Base-by-base conservation (phyloP, 2,113 vertebrate genomes). In the Morone saxatilis region DNA sequence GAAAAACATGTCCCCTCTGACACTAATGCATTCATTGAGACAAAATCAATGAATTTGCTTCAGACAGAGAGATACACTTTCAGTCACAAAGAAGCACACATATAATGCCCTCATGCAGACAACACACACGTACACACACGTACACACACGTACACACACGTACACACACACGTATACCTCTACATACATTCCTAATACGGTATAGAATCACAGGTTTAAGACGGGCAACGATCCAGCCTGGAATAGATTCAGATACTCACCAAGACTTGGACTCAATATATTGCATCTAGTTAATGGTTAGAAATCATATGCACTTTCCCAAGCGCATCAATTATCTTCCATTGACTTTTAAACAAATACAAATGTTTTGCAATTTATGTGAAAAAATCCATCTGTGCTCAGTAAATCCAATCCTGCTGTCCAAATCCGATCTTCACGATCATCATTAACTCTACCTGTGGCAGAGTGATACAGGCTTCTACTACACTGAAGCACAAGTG, bases 11-110 rank as follows among this genome's bases (percentile, higher is more conserved):
- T 66, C 66, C 56, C 61, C n/a, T 82, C 53, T 81, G 84, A 85
- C 71, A 79, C 47, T 74, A 83, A 86, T 89, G 66, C 47, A 76
- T 92, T 86, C 65, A 85, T 7, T 61, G 59, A 87, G 53, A 76
- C 36, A 77, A 74, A 86, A 86, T 75, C 76, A 66, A 87, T 86
- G 61, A 31, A 71, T 77, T 81, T 66, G 79, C 76, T 75, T 82
- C 43, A 56, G 57, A 70, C 51, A 53, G 70, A 79, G n/a, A 48
- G 48, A 71, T 54, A 43, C 67, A 16, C 51, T 69, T 56, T 51
- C 65, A 25, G 43, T 72, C 36, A 3, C 9, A 50, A 40, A 59
- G 11, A 22, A 56, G 19, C 56, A 43, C 75, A 41, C 40, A 53
- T 40, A 62, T 57, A 75, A 25, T 25, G 25, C 25, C 25, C 25